Evolutionary conservation across 1,140 invertebrate species (phyloP), one percentile per base, ranked within the genome.

Genomic region (Leptopilina clavipes): DNA sequence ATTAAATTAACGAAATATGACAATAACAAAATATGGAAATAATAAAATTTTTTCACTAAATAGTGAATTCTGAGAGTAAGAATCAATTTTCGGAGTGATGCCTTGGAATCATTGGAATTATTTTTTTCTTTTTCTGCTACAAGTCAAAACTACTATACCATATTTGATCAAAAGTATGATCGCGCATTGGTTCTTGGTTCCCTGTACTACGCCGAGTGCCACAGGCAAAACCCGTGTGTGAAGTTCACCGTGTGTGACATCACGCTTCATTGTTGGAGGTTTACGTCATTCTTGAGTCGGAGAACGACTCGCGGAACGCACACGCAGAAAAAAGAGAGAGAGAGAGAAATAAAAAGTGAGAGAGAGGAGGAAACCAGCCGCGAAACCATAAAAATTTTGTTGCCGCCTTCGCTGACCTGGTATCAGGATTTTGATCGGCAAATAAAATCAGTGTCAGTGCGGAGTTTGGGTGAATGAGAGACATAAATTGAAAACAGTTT

Each of bases 201-300:
- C 78, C 77, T 82, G 78, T 59, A 73, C 79, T 72, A 65, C 70
- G 79, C 48, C 52, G 25, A 73, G 65, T 10, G 71, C 71, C 70
- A 70, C 54, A 31, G 70, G 43, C 25, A 37, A 70, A 37, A 31
- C 22, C 19, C 72, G 45, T 76, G 75, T 71, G 75, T 75, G 76
- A 74, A 75, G 45, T 75, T 71, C 76, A 71, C 65, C 75, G 76
- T 54, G n/a, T 87, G 85, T 87, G 86, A 88, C 87, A 88, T 88
- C 87, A 88, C 87, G 88, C 83, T 85, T 90, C 89, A 89, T 90
- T 90, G 89, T 90, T 90, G 85, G 88, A 89, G 85, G 88, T 89
- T 90, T 90, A 90, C 89, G 89, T 90, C 89, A 90, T 90, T 90
- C 82, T 82, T 84, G 79, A 86, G 84, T 83, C 75, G 77, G 79